These are phyloP conservation scores for Caenorhabditis becei DNA, from an alignment of 2,888 invertebrate species.

Conservation along the genomic window DNA sequence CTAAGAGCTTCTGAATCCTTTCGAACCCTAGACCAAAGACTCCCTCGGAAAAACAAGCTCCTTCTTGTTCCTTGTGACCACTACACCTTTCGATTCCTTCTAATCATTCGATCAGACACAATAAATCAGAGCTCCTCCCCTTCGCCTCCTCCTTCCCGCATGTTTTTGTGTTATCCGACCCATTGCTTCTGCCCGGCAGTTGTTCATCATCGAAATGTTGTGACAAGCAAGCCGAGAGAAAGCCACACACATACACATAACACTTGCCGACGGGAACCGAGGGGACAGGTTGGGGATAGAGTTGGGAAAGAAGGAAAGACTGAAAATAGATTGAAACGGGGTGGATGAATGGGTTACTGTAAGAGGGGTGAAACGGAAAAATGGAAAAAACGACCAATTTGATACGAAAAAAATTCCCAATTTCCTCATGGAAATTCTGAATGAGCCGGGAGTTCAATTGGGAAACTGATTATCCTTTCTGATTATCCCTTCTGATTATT, in stretches of 20 bases:
- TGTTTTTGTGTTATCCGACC: slow-evolving; percentile 60
- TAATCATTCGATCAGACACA: slow-evolving; percentile 3
- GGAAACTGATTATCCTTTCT: too few species aligned
- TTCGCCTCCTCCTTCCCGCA: slow-evolving; percentile 42
- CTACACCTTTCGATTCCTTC: too few species aligned
- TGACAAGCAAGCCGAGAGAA: slow-evolving; percentile 41
- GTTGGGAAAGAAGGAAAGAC: not conserved
- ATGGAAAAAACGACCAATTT: too few species aligned
- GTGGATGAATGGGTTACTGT: too few species aligned
- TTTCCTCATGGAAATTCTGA: too few species aligned
- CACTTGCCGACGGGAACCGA: slow-evolving; percentile 12
- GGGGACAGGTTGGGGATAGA: slow-evolving; percentile 1
- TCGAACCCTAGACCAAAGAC: not conserved
- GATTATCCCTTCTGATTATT: too few species aligned
- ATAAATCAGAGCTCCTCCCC: slow-evolving; percentile 44
- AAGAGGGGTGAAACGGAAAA: not conserved
- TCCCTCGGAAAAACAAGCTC: not conserved
- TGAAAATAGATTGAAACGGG: not conserved
- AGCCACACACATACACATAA: slow-evolving; percentile 48
- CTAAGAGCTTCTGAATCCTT: too few species aligned
- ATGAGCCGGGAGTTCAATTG: too few species aligned
- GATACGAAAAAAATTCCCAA: too few species aligned
- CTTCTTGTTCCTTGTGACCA: not conserved
- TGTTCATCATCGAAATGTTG: slow-evolving; percentile 58
- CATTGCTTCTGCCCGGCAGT: slow-evolving; percentile 22